These are phyloP conservation scores for Drosophila ananassae DNA, from an alignment of 1,140 invertebrate species.

Conservation along the genomic window DNA sequence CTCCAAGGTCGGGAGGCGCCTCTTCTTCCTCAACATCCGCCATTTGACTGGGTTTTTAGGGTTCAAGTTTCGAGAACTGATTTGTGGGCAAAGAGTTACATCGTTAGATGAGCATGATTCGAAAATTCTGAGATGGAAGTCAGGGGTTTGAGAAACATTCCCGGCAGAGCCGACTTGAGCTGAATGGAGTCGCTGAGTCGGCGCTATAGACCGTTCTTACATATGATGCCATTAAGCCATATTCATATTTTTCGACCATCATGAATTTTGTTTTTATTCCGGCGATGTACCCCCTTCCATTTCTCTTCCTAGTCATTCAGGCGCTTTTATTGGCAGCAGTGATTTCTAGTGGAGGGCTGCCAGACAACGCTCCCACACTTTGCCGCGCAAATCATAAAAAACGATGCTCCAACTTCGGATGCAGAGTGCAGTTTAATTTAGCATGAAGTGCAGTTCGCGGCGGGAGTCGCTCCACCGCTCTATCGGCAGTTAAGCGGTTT, in stretches of 20 bases:
- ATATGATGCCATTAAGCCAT: no score
- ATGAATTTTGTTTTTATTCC: conserved; percentile 46
- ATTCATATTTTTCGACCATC: conserved; percentile 2
- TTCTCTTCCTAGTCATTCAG: background rate
- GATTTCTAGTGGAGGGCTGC: conserved; percentile 36
- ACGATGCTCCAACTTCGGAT: conserved; percentile 3
- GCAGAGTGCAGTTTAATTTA: conserved; percentile 47
- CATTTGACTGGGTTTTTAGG: conserved; percentile 24
- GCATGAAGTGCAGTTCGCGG: conserved; percentile 35
- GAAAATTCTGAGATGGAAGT: background rate
- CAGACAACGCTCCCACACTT: background rate
- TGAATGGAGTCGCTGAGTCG: no score
- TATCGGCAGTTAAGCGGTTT: conserved; percentile 48
- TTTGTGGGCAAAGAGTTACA: background rate
- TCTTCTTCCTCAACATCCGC: conserved; percentile 9
- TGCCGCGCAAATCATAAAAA: conserved; percentile 29
- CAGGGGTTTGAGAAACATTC: background rate
- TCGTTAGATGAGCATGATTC: conserved; percentile 2
- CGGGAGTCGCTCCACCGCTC: conserved; percentile 23
- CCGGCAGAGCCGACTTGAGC: no score
- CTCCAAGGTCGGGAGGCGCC: background rate
- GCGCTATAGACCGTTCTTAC: no score
- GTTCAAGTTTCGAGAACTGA: no score
- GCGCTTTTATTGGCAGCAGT: conserved; percentile 41
- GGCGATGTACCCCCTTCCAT: conserved; percentile 3